These are phyloP conservation scores for Procambarus virginalis DNA, from an alignment of 1,140 invertebrate genomes.

Conservation along the genomic window DNA sequence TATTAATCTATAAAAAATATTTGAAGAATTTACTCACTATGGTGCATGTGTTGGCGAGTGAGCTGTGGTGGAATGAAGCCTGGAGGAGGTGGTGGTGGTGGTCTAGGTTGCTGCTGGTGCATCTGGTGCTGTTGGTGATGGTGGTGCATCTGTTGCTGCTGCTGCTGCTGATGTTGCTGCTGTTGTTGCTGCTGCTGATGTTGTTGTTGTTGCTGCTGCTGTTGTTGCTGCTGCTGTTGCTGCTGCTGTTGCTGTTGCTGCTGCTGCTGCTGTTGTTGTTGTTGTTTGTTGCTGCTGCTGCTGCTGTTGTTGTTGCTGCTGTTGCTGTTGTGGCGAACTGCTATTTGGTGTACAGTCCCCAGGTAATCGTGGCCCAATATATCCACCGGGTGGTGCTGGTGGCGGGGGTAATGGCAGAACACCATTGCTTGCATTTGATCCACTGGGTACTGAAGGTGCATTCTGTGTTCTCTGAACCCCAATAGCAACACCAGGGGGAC, in stretches of 20 bases:
- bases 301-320: background rate
- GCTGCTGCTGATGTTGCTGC: conserved; percentile 30
- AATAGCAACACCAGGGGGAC: background rate
- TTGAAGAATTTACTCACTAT: conserved; percentile 25
- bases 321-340: conserved; percentile 8
- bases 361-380: conserved; percentile 12
- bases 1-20: no score
- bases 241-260: background rate
- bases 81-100: conserved; percentile 51
- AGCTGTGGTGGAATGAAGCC: conserved; percentile 55
- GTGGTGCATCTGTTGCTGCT: background rate
- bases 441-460: background rate
- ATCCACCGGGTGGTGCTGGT: conserved; percentile 41
- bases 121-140: background rate
- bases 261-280: background rate
- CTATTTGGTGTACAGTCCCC: background rate
- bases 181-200: conserved; percentile 11
- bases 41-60: conserved; percentile 36
- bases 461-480: background rate
- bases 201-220: conserved; percentile 15
- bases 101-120: conserved; percentile 16
- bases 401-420: conserved; percentile 35
- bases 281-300: conserved; percentile 7
- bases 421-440: conserved; percentile 23
- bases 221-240: conserved; percentile 11